Base-by-base conservation (phyloP, 2,888 invertebrate genomes). In the Cheilosia soror region DNA sequence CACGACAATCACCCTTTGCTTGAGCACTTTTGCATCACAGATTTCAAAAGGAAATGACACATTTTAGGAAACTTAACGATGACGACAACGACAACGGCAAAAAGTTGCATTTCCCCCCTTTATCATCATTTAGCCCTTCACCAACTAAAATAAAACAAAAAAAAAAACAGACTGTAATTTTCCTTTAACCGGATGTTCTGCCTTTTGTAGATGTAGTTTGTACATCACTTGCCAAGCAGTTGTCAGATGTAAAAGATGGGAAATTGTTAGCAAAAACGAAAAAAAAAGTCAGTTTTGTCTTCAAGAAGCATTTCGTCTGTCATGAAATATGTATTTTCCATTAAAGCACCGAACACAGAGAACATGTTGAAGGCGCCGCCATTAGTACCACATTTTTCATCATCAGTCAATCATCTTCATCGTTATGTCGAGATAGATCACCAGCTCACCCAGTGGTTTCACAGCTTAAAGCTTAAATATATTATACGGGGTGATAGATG, bases 151-250 rank as follows among this genome's bases (percentile, higher is more conserved):
- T 4, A 33, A 2, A 57, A 33, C 33, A 49, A 11, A 31, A 68
- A 5, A 15, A 40, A 44, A 63, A 55, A 29, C 25, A n/a, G n/a
- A 9, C 42, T 78, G 63, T 71, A 63, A 55, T 63, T 69, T 42
- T 29, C 37, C 51, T 69, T 42, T 49, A 53, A 81, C 20, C 69
- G 62, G 62, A 62, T 55, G 49, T 73, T 58, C 53, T 72, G 55
- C 57, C 71, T 37, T 57, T 72, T 55, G 65, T 55, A 62, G 63
- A 76, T 44, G 51, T 40, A 71, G 60, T 55, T 82, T 72, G 55
- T 78, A 55, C 58, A 82, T 82, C 55, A 60, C 66, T 72, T 82
- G 82, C 55, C 82, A 66, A 66, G 53, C 7, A 55, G 47, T 62
- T 65, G 63, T 66, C 40, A 27, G 33, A 37, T 13, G 57, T 58